Conservation (phyloP, 2,797 vertebrate species). For the Coendou prehensilis region DNA sequence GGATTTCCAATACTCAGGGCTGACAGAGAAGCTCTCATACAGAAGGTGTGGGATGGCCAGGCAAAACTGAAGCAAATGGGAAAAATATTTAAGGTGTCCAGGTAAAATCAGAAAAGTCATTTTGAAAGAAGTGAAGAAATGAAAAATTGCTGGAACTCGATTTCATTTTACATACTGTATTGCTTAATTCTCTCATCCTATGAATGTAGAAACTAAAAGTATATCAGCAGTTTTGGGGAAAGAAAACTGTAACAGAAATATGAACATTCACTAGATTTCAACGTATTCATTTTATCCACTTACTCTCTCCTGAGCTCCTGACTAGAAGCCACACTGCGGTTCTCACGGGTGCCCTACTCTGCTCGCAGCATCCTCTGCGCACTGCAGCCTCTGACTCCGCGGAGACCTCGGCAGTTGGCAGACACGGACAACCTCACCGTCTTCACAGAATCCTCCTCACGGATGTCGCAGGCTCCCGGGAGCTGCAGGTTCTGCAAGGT, state of each 20-base stretch:
- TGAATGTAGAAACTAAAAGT: background rate
- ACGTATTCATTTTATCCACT: background rate
- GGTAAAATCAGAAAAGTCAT: background rate
- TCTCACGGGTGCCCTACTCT: background rate
- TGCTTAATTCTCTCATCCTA: background rate
- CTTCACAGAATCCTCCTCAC: background rate
- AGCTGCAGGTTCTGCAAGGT: too few relatives aligned
- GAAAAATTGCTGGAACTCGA: background rate
- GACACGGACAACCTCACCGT: background rate
- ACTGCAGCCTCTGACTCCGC: background rate
- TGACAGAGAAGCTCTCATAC: too few relatives aligned
- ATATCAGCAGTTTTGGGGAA: background rate
- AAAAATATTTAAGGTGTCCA: background rate
- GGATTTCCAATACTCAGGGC: background rate
- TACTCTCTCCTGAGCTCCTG: background rate
- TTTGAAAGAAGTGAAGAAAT: background rate
- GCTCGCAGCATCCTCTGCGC: background rate
- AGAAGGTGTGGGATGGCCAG: background rate
- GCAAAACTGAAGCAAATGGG: background rate
- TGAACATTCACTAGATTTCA: background rate
- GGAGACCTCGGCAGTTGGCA: background rate
- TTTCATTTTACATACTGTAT: too few relatives aligned
- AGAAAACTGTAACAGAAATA: background rate
- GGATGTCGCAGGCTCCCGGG: background rate
- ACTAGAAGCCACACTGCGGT: background rate